Conservation (phyloP, 2,797 vertebrate genomes). For the Sebastes kiyomatsui region DNA sequence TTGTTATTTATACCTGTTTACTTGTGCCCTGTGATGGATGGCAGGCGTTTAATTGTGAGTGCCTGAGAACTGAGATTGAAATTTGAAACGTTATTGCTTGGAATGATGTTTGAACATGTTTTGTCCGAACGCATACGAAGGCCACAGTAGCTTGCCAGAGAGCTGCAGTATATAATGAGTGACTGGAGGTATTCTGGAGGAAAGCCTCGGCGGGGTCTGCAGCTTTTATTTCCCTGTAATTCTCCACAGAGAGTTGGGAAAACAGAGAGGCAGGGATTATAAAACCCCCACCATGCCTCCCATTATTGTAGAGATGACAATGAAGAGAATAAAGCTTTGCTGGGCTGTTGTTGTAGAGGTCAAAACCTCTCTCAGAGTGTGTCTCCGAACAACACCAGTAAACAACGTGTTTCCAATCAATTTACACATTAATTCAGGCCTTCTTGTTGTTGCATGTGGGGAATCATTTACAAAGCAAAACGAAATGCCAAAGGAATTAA, state of each 20-base stretch:
- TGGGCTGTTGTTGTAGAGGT: slow-evolving; percentile 51
- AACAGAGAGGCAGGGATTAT: slow-evolving; percentile 62
- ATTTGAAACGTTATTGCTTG: slow-evolving; percentile 12
- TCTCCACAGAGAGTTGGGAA: slow-evolving; percentile 48
- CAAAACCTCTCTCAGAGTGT: slow-evolving; percentile 18
- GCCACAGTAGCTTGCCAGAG: slow-evolving; percentile 7
- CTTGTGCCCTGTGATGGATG: slow-evolving; percentile 26
- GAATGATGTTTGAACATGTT: background rate
- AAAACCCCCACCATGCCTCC: slow-evolving; percentile 21
- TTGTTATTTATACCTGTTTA: slow-evolving; percentile 32
- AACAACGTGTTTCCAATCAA: slow-evolving; percentile 29
- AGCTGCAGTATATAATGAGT: slow-evolving; percentile 16
- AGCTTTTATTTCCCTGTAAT: slow-evolving; percentile 59
- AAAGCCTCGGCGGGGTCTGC: slow-evolving; percentile 29
- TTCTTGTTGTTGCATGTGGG: background rate
- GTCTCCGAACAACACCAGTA: slow-evolving; percentile 20
- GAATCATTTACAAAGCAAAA: slow-evolving; percentile 22
- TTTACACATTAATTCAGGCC: slow-evolving; percentile 21
- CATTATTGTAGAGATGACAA: slow-evolving; percentile 61
- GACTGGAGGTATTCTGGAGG: slow-evolving; percentile 40
- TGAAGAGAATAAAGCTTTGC: slow-evolving; percentile 62
- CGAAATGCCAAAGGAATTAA: slow-evolving; percentile 9
- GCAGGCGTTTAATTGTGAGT: slow-evolving; percentile 18
- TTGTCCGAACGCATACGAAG: background rate
- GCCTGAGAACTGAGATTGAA: slow-evolving; percentile 33